A percentile compares a stretch with the other conserved stretches of the same genome.
Evolutionary conservation across 2,888 invertebrate genomes (phyloP).

Genomic region (Polylopha cassiicola): DNA sequence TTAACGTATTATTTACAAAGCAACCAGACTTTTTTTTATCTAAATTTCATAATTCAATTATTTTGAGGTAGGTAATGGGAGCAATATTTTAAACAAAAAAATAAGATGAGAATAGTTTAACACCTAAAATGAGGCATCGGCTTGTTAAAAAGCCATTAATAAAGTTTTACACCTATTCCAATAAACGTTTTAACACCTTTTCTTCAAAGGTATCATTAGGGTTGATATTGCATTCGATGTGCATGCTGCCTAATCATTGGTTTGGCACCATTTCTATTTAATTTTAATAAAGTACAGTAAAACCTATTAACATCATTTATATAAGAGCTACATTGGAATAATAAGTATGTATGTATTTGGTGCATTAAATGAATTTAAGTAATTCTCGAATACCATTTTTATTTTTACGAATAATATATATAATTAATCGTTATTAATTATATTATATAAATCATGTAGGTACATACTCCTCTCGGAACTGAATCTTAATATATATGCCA

Average conservation of each 20-base stretch:
- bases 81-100: no score
- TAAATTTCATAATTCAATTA: no score
- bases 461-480: no score
- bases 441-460: no score
- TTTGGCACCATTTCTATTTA: slow-evolving; percentile 39
- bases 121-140: slow-evolving; percentile 57
- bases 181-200: slow-evolving; percentile 77
- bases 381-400: no score
- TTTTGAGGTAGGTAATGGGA: no score
- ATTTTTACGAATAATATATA: no score
- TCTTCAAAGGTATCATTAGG: slow-evolving; percentile 71
- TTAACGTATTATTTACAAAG: slow-evolving; percentile 1
- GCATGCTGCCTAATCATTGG: slow-evolving; percentile 39
- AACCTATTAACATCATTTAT: no score
- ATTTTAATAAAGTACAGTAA: slow-evolving; percentile 35
- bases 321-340: no score
- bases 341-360: no score
- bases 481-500: slow-evolving; percentile 14
- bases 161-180: slow-evolving; percentile 68
- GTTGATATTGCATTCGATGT: slow-evolving; percentile 53
- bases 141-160: slow-evolving; percentile 77
- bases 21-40: slow-evolving; percentile 10
- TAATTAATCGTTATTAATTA: no score
- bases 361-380: no score
- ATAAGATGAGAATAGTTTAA: slow-evolving; percentile 46